Conservation (phyloP, 1,140 invertebrate genomes). For the Cotesia chilonis region DNA sequence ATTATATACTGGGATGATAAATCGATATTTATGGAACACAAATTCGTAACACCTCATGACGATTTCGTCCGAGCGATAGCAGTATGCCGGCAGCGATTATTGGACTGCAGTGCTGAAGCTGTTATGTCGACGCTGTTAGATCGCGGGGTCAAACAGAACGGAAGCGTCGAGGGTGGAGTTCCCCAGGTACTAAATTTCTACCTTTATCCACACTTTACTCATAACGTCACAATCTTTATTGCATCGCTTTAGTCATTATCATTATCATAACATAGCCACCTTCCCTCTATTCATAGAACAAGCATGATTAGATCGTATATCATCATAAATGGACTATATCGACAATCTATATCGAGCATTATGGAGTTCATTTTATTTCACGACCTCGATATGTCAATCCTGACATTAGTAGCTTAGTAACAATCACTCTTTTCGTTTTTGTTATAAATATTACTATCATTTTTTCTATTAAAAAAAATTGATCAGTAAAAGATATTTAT, state of each 20-base stretch:
- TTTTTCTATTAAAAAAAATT: no score
- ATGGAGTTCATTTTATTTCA: no score
- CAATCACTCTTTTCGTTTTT: no score
- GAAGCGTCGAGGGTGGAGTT: slow-evolving; percentile 54
- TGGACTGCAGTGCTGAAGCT: slow-evolving; percentile 74
- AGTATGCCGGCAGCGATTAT: slow-evolving; percentile 77
- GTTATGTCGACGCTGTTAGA: slow-evolving; percentile 63
- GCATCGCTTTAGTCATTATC: neutral
- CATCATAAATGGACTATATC: no score
- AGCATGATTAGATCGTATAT: no score
- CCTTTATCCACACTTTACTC: no score
- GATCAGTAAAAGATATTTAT: no score
- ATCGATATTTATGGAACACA: slow-evolving; percentile 86
- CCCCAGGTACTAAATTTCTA: slow-evolving; percentile 51
- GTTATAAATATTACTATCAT: no score
- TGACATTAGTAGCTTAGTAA: no score
- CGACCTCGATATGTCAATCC: no score
- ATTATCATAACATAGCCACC: neutral
- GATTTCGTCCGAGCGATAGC: slow-evolving; percentile 84
- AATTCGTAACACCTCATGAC: slow-evolving; percentile 79
- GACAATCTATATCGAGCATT: no score
- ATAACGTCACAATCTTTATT: neutral
- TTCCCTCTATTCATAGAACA: no score
- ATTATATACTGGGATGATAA: slow-evolving; percentile 87
- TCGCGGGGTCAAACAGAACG: slow-evolving; percentile 57